phyloP scores from a whole-genome alignment of 2,797 vertebrate genomes.

The Macropodus opercularis region DNA sequence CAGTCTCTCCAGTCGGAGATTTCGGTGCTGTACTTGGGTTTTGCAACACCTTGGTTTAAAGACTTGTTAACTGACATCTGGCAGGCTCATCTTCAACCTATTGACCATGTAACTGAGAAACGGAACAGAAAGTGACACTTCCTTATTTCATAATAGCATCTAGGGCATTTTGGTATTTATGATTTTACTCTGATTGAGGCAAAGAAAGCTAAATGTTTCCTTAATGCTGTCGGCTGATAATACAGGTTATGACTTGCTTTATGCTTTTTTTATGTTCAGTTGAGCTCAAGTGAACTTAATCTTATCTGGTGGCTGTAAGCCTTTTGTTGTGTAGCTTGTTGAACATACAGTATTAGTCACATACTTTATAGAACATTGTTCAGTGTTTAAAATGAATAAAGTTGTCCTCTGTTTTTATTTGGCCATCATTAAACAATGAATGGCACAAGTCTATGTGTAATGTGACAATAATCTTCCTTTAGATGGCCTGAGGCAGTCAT shows the following conservation, averaged over 20 bases:
- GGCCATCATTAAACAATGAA: background rate
- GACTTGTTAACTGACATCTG: constrained; percentile 24
- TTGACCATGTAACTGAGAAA: constrained; percentile 9
- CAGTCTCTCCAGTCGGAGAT: background rate
- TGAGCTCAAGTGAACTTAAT: background rate
- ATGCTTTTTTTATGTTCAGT: background rate
- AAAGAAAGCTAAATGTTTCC: constrained; percentile 30
- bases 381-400: background rate
- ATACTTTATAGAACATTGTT: background rate
- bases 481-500: constrained; percentile 4
- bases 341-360: background rate
- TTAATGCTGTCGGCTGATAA: background rate
- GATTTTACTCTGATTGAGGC: constrained; percentile 20
- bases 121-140: constrained; percentile 61
- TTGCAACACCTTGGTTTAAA: constrained; percentile 18
- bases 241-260: background rate
- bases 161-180: constrained; percentile 17
- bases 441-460: background rate
- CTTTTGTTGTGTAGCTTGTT: background rate
- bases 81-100: constrained; percentile 6
- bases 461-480: constrained; percentile 9
- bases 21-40: constrained; percentile 1
- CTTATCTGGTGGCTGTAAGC: constrained; percentile 1
- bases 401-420: background rate
- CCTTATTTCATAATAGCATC: constrained; percentile 37